Percentiles rank a stretch among this genome's conserved stretches.
These are phyloP conservation scores for Hydroisotoma schaefferi DNA, from an alignment of 2,888 invertebrate genomes.

Conservation along the genomic window DNA sequence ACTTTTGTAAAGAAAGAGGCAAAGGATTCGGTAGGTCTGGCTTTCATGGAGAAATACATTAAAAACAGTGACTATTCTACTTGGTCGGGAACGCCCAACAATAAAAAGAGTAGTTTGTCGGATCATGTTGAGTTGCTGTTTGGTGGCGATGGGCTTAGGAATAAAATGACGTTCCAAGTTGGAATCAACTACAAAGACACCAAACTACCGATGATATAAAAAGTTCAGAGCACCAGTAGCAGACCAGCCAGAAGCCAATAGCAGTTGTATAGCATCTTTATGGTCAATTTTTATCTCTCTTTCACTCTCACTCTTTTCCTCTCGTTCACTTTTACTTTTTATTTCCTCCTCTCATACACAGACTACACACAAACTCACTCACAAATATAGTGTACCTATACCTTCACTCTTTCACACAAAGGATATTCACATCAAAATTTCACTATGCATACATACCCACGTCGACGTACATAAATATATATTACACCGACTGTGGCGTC, in stretches of 20 bases:
- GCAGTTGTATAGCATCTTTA: constrained; percentile 9
- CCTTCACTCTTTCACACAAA: no score
- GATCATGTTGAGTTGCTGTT: constrained; percentile 10
- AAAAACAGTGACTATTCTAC: constrained; percentile 20
- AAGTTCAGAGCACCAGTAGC: neutral
- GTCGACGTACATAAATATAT: no score
- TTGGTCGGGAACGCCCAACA: constrained; percentile 29
- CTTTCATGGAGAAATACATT: constrained; percentile 22
- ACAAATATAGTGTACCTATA: no score
- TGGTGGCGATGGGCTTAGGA: constrained; percentile 14
- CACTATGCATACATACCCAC: no score
- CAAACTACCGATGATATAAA: constrained; percentile 2
- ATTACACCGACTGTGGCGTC: neutral
- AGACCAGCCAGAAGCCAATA: neutral
- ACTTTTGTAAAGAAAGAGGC: no score
- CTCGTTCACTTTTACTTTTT: constrained; percentile 9
- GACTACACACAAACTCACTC: no score
- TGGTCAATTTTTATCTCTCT: constrained; percentile 15
- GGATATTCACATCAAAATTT: no score
- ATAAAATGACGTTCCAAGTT: constrained; percentile 13
- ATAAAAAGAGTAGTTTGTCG: constrained; percentile 23
- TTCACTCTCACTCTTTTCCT: constrained; percentile 10
- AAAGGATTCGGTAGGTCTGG: no score
- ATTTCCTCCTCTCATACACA: neutral
- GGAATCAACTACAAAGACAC: constrained; percentile 13